A percentile compares a stretch with the other conserved stretches of the same genome.
Conservation (phyloP, 2,113 vertebrate genomes). For the Erythrocercus mccallii region DNA sequence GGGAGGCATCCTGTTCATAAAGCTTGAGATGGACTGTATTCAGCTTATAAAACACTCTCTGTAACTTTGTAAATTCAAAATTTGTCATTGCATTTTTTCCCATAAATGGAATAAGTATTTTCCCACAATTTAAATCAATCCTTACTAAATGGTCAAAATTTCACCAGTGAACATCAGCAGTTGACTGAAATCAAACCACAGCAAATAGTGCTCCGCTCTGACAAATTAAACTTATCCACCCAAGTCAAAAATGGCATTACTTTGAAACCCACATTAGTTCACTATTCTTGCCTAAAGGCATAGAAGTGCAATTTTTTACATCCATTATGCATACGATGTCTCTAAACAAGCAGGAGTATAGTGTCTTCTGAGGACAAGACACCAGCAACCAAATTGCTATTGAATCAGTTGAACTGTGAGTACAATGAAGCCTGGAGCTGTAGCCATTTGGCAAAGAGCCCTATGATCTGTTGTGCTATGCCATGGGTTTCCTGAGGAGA, state of each 20-base stretch:
- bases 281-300: not conserved
- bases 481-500: conserved; percentile 28
- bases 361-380: conserved; percentile 49
- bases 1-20: not conserved
- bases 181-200: not conserved
- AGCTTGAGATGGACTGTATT: not conserved
- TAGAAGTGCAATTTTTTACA: not conserved
- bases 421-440: conserved; percentile 27
- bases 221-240: not conserved
- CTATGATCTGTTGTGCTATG: conserved; percentile 38
- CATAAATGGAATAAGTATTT: not conserved
- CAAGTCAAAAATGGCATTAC: not conserved
- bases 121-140: not conserved
- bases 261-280: not conserved
- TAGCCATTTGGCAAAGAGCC: conserved; percentile 44
- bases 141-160: not conserved
- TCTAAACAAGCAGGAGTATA: not conserved
- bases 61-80: not conserved
- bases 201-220: not conserved
- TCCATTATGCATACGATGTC: not conserved
- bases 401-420: conserved; percentile 30
- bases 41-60: not conserved
- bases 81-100: not conserved
- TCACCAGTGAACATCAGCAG: not conserved
- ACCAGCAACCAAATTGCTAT: conserved; percentile 16